These are phyloP conservation scores for Haemorhous mexicanus DNA, from an alignment of 2,113 vertebrate genomes.

Conservation along the genomic window DNA sequence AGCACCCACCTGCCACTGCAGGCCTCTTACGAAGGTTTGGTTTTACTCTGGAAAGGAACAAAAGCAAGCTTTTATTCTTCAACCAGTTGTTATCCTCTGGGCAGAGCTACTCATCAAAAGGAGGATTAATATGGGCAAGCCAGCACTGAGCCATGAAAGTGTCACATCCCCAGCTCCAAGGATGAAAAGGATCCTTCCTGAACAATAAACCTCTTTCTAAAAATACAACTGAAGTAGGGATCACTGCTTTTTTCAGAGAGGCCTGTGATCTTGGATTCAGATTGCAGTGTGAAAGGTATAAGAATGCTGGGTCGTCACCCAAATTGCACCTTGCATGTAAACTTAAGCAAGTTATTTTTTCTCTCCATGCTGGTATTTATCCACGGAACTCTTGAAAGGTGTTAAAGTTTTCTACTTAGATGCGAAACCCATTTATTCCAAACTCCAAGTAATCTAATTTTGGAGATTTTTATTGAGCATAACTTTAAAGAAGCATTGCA, in stretches of 20 bases:
- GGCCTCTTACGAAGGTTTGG: not conserved
- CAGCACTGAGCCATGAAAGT: not conserved
- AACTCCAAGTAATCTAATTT: not conserved
- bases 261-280: not conserved
- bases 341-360: not conserved
- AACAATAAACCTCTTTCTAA: not conserved
- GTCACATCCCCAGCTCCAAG: fast-evolving
- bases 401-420: not conserved
- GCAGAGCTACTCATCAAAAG: not conserved
- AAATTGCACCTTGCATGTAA: not conserved
- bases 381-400: not conserved
- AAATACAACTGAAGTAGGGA: not conserved
- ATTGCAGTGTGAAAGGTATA: not conserved
- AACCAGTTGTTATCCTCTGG: not conserved
- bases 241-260: not conserved
- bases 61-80: not conserved
- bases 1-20: not conserved
- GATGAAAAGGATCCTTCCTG: not conserved
- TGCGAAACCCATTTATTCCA: not conserved
- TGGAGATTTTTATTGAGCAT: no score
- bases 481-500: not conserved
- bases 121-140: not conserved
- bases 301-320: not conserved
- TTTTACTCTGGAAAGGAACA: not conserved
- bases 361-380: not conserved